phyloP scores from a whole-genome alignment of 1,140 invertebrate genomes.

The Drosophila sechellia region DNA sequence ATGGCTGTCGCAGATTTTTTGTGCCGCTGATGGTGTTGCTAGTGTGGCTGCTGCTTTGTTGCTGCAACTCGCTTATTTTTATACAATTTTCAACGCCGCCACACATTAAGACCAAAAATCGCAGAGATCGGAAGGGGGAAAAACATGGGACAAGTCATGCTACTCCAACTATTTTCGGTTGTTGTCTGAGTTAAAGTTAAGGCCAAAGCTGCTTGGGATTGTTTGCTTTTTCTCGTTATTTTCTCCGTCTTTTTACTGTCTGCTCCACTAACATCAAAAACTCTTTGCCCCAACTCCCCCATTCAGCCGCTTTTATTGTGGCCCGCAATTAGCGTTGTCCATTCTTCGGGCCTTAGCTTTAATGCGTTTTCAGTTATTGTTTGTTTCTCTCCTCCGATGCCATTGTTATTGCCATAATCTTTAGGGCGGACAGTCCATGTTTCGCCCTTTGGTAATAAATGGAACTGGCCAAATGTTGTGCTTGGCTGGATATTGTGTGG shows the following conservation, averaged over 20 bases:
- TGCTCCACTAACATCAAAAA: constrained; percentile 61
- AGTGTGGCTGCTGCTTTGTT: constrained; percentile 34
- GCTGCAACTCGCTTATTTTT: constrained; percentile 49
- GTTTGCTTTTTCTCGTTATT: constrained; percentile 24
- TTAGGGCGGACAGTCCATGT: constrained; percentile 5
- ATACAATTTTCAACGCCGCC: constrained; percentile 55
- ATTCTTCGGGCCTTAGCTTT: constrained; percentile 34
- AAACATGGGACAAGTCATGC: constrained; percentile 36
- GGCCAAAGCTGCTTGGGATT: constrained; percentile 14
- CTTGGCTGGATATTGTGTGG: constrained; percentile 37
- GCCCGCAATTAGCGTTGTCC: constrained; percentile 50
- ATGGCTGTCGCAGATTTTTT: constrained; percentile 54
- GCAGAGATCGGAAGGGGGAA: constrained; percentile 26
- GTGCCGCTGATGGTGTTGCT: constrained; percentile 28
- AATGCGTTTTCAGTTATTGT: constrained; percentile 57
- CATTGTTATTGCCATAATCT: constrained; percentile 44
- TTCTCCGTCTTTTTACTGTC: constrained; percentile 30
- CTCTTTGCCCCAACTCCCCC: constrained; percentile 6
- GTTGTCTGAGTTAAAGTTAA: constrained; percentile 24
- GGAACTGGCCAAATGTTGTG: constrained; percentile 45
- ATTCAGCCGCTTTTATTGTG: constrained; percentile 20
- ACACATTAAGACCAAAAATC: constrained; percentile 39
- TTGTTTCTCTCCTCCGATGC: constrained; percentile 16
- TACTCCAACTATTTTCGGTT: constrained; percentile 13
- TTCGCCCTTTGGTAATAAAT: constrained; percentile 44